Conservation (phyloP, 1,140 invertebrate genomes). For the Pseudomyrmex flavicornis region DNA sequence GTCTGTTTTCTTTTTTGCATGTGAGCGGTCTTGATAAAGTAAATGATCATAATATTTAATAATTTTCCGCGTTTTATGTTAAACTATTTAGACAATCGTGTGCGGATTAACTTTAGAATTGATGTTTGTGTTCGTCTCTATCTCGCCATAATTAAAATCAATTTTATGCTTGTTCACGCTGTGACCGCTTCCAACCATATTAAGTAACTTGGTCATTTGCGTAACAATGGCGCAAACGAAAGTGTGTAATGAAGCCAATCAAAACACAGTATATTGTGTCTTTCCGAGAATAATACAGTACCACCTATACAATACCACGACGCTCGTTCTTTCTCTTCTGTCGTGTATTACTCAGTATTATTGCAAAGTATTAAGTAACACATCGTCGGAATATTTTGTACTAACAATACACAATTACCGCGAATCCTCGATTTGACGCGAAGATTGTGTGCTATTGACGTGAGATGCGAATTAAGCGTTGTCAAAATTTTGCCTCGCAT, state of each 20-base stretch:
- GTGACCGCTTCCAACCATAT: conserved; percentile 14
- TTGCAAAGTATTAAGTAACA: conserved; percentile 1
- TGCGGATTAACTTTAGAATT: neutral
- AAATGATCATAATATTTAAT: neutral
- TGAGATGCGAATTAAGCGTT: conserved; percentile 11
- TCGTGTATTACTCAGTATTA: neutral
- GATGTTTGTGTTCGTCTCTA: neutral
- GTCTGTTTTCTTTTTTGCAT: neutral
- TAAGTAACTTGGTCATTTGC: conserved; percentile 1
- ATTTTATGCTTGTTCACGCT: conserved; percentile 26
- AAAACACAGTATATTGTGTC: conserved; percentile 60
- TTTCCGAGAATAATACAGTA: conserved; percentile 4
- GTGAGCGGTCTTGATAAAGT: conserved; percentile 18
- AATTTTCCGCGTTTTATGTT: neutral
- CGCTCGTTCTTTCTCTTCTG: neutral
- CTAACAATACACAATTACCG: conserved; percentile 34
- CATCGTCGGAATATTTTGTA: neutral
- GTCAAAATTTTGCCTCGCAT: neutral
- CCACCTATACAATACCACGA: neutral
- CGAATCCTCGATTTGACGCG: neutral
- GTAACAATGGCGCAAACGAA: conserved; percentile 50
- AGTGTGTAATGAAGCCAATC: conserved; percentile 65
- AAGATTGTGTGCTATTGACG: neutral
- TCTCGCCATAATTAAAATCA: conserved; percentile 34
- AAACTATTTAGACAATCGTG: neutral